These are phyloP conservation scores for Aplysina aerophoba DNA, from an alignment of 37 sponge, comb jelly and placozoan genomes.

Conservation along the genomic window DNA sequence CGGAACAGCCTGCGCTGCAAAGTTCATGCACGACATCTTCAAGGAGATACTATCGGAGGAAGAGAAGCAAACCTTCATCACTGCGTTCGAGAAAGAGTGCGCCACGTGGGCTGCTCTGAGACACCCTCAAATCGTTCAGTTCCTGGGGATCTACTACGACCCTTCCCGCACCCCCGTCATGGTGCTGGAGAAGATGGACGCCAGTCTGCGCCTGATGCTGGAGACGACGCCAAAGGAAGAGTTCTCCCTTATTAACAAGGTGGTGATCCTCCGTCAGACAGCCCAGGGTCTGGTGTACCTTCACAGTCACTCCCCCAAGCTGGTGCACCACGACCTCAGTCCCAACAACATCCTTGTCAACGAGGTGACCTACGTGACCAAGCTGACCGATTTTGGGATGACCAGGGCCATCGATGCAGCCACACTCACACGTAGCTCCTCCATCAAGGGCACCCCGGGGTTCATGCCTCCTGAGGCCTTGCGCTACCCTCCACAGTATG, in stretches of 20 bases:
- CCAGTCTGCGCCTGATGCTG: background rate
- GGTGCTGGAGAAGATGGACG: slow-evolving; percentile 7
- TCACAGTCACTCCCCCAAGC: background rate
- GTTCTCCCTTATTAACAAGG: background rate
- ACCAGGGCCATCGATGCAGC: background rate
- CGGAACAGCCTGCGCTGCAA: background rate
- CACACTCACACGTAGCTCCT: background rate
- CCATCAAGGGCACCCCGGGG: too few relatives aligned
- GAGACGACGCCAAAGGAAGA: background rate
- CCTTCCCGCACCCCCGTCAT: background rate
- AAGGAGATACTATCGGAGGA: background rate
- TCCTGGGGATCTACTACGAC: background rate
- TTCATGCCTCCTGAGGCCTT: too few relatives aligned
- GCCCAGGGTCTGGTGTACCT: background rate
- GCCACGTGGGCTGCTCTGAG: background rate
- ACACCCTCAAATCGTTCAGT: background rate
- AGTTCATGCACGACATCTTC: background rate
- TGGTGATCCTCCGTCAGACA: background rate
- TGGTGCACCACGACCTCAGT: background rate
- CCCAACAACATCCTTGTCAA: background rate
- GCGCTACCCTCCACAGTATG: too few relatives aligned
- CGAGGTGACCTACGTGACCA: too few relatives aligned
- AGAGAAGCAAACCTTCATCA: background rate
- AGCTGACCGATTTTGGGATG: too few relatives aligned
- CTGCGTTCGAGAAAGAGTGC: background rate